These are phyloP conservation scores for Acestrorhynchus altus DNA, from an alignment of 2,797 vertebrate species.

Conservation along the genomic window DNA sequence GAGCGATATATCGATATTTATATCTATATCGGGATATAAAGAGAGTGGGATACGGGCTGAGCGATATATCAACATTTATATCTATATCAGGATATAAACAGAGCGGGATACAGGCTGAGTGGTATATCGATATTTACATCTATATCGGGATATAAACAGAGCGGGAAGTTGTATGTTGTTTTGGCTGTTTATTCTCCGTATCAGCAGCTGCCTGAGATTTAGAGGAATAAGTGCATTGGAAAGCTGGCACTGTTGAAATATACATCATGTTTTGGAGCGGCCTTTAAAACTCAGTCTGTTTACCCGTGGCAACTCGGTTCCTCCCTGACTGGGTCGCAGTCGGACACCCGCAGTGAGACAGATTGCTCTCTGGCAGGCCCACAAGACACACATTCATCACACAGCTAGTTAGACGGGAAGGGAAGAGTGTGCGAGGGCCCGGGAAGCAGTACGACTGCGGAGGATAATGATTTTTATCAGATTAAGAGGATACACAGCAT, in stretches of 20 bases:
- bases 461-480: neutral
- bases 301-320: neutral
- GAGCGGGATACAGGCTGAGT: too few species aligned
- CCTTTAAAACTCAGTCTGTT: neutral
- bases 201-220: neutral
- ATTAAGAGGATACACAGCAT: neutral
- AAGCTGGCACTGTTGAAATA: neutral
- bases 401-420: slow-evolving; percentile 13
- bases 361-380: slow-evolving; percentile 42
- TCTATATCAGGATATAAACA: too few species aligned
- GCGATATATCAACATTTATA: too few species aligned
- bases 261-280: neutral
- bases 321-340: neutral
- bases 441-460: neutral
- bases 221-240: neutral
- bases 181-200: neutral
- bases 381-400: slow-evolving; percentile 39
- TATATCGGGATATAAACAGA: too few species aligned
- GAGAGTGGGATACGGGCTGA: too few species aligned
- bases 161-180: neutral
- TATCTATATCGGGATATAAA: too few species aligned
- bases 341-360: slow-evolving; percentile 32
- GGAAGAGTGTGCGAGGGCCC: neutral
- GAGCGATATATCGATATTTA: too few species aligned
- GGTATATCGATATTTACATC: too few species aligned